Conservation (phyloP, 1,140 invertebrate species). For the Drosophila sechellia region DNA sequence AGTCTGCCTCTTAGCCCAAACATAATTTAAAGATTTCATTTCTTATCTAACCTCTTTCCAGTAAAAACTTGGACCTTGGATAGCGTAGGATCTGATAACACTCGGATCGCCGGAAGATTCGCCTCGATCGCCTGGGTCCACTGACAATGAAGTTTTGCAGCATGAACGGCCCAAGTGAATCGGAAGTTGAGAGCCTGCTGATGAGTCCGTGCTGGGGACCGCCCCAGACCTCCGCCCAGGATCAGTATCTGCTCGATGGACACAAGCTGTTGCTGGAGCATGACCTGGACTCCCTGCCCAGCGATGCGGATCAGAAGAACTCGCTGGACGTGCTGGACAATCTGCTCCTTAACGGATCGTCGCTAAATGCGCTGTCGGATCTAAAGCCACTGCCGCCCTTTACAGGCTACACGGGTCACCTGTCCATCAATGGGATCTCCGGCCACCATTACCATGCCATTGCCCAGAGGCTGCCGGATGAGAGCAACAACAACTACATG, state of each 20-base stretch:
- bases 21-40: neutral
- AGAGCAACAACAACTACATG: constrained; percentile 89
- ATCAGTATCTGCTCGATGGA: constrained; percentile 84
- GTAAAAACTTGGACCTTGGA: constrained; percentile 15
- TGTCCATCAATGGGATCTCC: constrained; percentile 93
- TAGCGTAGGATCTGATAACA: constrained; percentile 11
- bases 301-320: constrained; percentile 85
- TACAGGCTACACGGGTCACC: constrained; percentile 92
- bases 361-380: constrained; percentile 89
- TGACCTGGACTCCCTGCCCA: constrained; percentile 82
- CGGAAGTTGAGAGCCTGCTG: constrained; percentile 84
- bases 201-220: constrained; percentile 85
- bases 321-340: constrained; percentile 88
- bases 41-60: neutral
- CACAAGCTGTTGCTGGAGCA: constrained; percentile 84
- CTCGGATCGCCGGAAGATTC: constrained; percentile 38
- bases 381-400: constrained; percentile 94
- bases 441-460: constrained; percentile 94
- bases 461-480: constrained; percentile 88
- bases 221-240: constrained; percentile 80
- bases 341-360: constrained; percentile 87
- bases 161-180: constrained; percentile 85
- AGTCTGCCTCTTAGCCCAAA: neutral
- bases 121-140: constrained; percentile 57
- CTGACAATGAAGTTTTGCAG: constrained; percentile 85